A percentile compares a stretch with the other conserved stretches of the same genome.
These are phyloP conservation scores for Dendrolimus pini DNA, from an alignment of 2,888 invertebrate species.

Conservation along the genomic window DNA sequence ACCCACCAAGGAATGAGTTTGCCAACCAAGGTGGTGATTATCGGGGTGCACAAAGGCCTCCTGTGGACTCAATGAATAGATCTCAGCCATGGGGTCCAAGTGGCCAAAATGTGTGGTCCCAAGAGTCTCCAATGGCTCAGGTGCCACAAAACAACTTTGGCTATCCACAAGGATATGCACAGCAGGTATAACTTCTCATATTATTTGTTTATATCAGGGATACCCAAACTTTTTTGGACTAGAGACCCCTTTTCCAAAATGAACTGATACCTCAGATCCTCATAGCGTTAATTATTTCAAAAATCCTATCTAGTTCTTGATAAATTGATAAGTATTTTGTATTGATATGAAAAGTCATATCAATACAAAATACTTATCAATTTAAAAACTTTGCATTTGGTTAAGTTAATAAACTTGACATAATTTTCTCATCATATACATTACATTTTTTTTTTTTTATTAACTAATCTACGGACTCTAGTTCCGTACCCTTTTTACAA, in stretches of 20 bases:
- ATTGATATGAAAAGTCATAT: too few species aligned
- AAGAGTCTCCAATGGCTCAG: neutral
- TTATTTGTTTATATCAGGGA: too few species aligned
- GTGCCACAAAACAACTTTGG: neutral
- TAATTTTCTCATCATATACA: too few species aligned
- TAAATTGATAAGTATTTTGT: too few species aligned
- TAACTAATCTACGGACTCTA: too few species aligned
- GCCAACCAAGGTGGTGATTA: conserved; percentile 16
- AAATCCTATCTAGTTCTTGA: neutral
- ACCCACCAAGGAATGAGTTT: conserved; percentile 27
- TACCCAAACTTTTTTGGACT: too few species aligned
- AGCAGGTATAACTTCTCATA: neutral
- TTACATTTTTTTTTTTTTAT: too few species aligned
- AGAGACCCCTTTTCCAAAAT: too few species aligned
- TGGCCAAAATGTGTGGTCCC: neutral
- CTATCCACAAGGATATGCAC: neutral
- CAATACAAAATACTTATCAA: too few species aligned
- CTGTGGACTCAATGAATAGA: neutral
- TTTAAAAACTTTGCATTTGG: too few species aligned
- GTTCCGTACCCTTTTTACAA: too few species aligned
- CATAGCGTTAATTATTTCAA: neutral
- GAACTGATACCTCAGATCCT: neutral
- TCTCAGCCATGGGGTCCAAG: neutral
- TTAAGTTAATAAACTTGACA: too few species aligned
- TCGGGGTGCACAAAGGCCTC: neutral